Base-by-base conservation (phyloP, 1,140 invertebrate genomes). In the Andrena cerasifolii region DNA sequence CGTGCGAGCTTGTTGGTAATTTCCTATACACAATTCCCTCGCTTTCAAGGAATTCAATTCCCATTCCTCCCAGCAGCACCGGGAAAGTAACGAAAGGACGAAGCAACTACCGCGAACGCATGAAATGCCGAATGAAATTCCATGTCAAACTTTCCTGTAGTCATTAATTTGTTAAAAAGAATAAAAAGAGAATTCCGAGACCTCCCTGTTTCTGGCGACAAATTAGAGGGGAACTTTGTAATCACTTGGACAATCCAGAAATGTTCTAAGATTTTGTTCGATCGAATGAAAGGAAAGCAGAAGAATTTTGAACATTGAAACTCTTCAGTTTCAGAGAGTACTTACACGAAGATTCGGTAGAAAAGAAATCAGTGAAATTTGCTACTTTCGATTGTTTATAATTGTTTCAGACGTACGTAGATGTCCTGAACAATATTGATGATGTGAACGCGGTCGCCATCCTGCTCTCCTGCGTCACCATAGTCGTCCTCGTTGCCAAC, bases 401-500 rank as follows among this genome's bases (percentile, higher is more conserved):
- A 1, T 83, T 45, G 80, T 94, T 94, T 49, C 93, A 97, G 96
- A 96, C 95, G 12, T 94, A 96, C 24, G 91, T 94, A 24, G 95
- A 96, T 84, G 91, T 97, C 28, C 88, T 94, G 24, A 93, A 93
- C 33, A 93, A 94, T 59, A 88, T 97, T 18, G 89, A 93, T 0
- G 88, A 93, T 43, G 87, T 94, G 2, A 97, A 97, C 90, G 87
- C 93, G 67, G 93, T 94, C 0, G 95, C 96, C 1, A 89, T 97
- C 18, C 88, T 95, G 3, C 94, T 97, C 56, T 97, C 97, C 2
- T 70, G 94, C 2, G 90, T 96, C 6, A 95, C 96, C 10, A 96
- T 98, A 43, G 81, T 94, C 5, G 89, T 96, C 56, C 94, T 98
- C 72, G 91, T 95, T 0, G 82, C 96, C 6, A 97, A 97, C 88